A percentile compares a stretch with the other conserved stretches of the same genome.
Conservation (phyloP, 2,888 invertebrate genomes). For the Unio delphinus region DNA sequence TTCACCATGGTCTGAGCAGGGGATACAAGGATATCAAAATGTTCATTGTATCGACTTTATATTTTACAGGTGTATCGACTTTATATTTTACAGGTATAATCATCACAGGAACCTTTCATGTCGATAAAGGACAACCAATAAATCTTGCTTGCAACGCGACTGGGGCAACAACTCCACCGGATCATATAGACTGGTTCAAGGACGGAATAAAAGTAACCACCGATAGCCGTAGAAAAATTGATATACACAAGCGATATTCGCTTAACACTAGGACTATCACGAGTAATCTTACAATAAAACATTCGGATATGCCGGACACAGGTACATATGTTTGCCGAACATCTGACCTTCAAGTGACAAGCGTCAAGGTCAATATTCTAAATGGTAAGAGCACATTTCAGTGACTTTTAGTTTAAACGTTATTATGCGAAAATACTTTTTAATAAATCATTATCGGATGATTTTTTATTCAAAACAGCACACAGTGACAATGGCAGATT, state of each 20-base stretch:
- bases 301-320: slow-evolving; percentile 45
- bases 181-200: slow-evolving; percentile 47
- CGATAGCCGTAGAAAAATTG: slow-evolving; percentile 15
- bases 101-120: slow-evolving; percentile 33
- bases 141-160: slow-evolving; percentile 41
- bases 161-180: slow-evolving; percentile 33
- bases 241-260: slow-evolving; percentile 30
- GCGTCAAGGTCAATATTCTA: slow-evolving; percentile 51
- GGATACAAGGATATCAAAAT: neutral
- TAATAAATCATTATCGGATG: no score
- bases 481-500: no score
- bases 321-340: slow-evolving; percentile 57
- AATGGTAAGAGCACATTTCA: slow-evolving; percentile 43
- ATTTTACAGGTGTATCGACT: slow-evolving; percentile 28
- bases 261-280: slow-evolving; percentile 42
- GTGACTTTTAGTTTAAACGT: no score
- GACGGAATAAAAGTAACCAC: slow-evolving; percentile 37
- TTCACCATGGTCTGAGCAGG: no score
- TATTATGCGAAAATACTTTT: no score
- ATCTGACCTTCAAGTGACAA: slow-evolving; percentile 47
- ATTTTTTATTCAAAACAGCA: no score
- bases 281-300: slow-evolving; percentile 44
- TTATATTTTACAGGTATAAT: slow-evolving; percentile 30
- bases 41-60: neutral
- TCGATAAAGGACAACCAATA: slow-evolving; percentile 31